These are phyloP conservation scores for Acrocyrtus sp. DNA, from an alignment of 2,888 invertebrate species.

Conservation along the genomic window DNA sequence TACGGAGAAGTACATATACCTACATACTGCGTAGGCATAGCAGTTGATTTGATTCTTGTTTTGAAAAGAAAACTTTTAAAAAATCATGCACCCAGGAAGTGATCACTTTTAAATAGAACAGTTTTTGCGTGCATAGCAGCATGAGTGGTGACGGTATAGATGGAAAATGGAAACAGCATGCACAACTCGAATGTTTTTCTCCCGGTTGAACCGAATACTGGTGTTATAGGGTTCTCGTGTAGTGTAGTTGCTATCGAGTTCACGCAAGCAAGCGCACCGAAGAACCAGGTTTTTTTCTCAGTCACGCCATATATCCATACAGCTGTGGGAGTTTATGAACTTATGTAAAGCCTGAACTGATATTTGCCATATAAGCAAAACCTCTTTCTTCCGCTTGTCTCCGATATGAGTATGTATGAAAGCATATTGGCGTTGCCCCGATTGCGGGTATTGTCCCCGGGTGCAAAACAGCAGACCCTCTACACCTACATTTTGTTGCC, in stretches of 20 bases:
- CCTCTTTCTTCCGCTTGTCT: no score
- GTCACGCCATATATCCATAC: background rate
- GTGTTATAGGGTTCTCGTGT: background rate
- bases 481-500: no score
- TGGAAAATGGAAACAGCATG: background rate
- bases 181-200: background rate
- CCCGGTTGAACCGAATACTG: background rate
- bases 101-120: conserved; percentile 13
- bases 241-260: background rate
- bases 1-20: no score
- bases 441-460: conserved; percentile 49
- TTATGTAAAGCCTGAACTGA: background rate
- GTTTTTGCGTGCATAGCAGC: background rate
- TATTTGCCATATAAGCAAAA: no score
- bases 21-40: no score
- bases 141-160: background rate
- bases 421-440: conserved; percentile 43
- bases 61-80: no score
- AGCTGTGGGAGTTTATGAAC: background rate
- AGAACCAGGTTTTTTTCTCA: background rate
- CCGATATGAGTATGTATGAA: no score
- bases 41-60: no score
- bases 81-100: conserved; percentile 38
- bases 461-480: conserved; percentile 10
- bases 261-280: background rate